phyloP scores from a whole-genome alignment of 2,113 vertebrate species.

The Stegostoma tigrinum region DNA sequence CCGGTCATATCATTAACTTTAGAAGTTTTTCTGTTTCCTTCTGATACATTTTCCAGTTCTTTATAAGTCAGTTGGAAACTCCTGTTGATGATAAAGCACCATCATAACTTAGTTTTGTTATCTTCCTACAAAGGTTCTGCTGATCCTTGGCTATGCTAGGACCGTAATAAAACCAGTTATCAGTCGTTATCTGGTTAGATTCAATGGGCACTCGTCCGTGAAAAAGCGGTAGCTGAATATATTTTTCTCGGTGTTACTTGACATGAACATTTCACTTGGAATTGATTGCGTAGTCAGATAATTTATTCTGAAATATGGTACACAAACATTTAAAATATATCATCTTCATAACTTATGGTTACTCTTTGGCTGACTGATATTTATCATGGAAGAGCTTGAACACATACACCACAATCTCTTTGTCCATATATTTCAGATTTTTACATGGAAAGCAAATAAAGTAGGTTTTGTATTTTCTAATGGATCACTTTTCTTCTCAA shows the following conservation, averaged over 20 bases:
- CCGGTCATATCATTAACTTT: neutral
- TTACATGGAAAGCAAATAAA: neutral
- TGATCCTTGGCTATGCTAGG: neutral
- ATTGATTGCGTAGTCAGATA: neutral
- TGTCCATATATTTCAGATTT: neutral
- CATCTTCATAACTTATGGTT: neutral
- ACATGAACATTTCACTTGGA: neutral
- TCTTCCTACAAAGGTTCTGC: neutral
- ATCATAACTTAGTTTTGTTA: neutral
- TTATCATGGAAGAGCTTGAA: neutral
- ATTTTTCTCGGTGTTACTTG: neutral
- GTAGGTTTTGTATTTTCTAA: neutral
- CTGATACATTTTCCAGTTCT: neutral
- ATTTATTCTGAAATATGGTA: neutral
- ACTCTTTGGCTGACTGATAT: neutral
- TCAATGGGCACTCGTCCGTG: neutral
- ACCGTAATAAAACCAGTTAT: neutral
- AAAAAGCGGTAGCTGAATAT: neutral
- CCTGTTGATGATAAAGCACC: neutral
- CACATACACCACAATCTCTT: neutral
- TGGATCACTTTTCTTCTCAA: neutral
- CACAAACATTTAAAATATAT: neutral
- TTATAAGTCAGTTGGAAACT: neutral
- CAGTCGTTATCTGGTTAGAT: neutral
- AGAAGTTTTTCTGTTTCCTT: neutral